phyloP scores from a whole-genome alignment of 2,888 invertebrate species.

The Thymelicus acteon region DNA sequence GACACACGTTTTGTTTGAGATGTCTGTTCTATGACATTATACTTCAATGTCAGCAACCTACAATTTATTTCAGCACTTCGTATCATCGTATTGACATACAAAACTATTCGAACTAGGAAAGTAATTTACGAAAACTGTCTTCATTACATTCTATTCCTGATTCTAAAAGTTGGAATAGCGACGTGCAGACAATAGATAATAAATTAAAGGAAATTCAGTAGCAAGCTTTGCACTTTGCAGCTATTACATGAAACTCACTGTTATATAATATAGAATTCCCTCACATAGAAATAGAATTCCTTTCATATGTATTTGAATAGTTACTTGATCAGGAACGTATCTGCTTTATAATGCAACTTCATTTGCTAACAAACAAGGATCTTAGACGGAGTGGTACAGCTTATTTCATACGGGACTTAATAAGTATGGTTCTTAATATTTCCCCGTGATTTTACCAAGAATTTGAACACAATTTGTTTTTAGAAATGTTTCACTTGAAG shows the following conservation, averaged over 20 bases:
- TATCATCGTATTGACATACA: background rate
- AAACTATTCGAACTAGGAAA: background rate
- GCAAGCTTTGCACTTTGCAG: slow-evolving; percentile 7
- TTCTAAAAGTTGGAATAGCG: background rate
- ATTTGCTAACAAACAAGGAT: background rate
- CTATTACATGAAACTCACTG: background rate
- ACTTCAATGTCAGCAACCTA: no score
- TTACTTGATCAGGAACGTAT: background rate
- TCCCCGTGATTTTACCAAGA: no score
- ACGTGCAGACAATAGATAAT: slow-evolving; percentile 23
- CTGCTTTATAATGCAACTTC: background rate
- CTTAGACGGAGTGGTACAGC: no score
- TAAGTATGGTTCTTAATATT: no score
- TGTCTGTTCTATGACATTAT: no score
- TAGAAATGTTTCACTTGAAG: background rate
- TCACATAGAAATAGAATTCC: slow-evolving; percentile 4
- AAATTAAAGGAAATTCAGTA: slow-evolving; percentile 12
- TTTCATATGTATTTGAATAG: background rate
- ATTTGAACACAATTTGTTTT: no score
- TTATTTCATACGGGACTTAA: no score
- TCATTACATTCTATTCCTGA: slow-evolving; percentile 16
- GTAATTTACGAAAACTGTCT: slow-evolving; percentile 11
- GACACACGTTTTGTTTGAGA: no score
- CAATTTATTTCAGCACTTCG: background rate
- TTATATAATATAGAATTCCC: slow-evolving; percentile 9